These are phyloP conservation scores for Peribatodes rhomboidaria DNA, from an alignment of 2,888 invertebrate species.

Conservation along the genomic window DNA sequence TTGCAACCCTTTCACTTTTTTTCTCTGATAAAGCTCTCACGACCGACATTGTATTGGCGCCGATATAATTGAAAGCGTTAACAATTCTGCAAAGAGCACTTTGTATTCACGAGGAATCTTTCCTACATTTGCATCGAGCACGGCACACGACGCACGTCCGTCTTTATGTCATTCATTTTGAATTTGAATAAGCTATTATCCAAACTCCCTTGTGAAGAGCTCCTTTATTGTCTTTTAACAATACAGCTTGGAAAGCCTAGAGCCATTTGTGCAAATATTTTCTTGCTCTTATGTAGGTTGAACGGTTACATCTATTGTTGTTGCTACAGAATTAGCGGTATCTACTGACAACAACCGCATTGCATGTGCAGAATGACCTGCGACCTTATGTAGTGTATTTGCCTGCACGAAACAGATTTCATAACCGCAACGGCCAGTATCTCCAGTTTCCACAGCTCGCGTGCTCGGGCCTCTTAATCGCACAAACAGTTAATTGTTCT, in stretches of 20 bases:
- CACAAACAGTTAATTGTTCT: conserved; percentile 53
- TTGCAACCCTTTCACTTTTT: conserved; percentile 50
- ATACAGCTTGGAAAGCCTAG: conserved; percentile 30
- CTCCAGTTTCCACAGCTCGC: conserved; percentile 62
- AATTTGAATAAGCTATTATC: conserved; percentile 57
- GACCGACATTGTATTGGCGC: conserved; percentile 43
- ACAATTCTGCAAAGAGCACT: conserved; percentile 53
- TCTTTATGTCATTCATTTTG: conserved; percentile 61
- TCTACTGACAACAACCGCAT: conserved; percentile 40
- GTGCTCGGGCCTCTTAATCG: conserved; percentile 60
- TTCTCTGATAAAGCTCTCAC: conserved; percentile 48
- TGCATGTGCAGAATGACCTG: conserved; percentile 56
- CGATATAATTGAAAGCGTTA: conserved; percentile 57
- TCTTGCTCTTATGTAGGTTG: conserved; percentile 32
- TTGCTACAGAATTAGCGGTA: conserved; percentile 32
- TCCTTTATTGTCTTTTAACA: conserved; percentile 34
- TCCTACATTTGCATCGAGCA: conserved; percentile 64
- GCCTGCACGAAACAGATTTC: conserved; percentile 64
- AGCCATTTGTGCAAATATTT: conserved; percentile 34
- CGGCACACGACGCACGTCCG: conserved; percentile 83
- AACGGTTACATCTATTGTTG: conserved; percentile 30
- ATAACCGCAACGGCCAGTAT: conserved; percentile 58
- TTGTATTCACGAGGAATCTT: conserved; percentile 67
- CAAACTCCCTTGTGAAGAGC: conserved; percentile 38
- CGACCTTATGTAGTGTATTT: conserved; percentile 58